Conservation (phyloP, 1,140 invertebrate genomes). For the Conus betulinus region DNA sequence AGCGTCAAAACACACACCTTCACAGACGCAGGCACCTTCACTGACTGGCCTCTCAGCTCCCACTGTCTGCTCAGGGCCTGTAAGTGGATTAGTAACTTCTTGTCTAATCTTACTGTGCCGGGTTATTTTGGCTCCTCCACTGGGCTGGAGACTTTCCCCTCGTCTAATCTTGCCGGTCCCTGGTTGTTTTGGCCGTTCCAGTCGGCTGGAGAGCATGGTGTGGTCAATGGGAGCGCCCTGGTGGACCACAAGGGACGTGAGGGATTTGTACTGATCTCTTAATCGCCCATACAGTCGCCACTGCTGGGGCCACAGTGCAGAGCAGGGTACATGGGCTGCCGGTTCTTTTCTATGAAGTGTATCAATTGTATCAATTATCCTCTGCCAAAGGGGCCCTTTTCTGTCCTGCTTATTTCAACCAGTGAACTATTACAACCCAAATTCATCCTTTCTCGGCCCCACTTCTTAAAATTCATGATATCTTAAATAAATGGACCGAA, state of each 20-base stretch:
- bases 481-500: no score
- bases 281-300: background rate
- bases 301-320: no score
- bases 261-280: no score
- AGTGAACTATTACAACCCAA: no score
- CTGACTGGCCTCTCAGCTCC: background rate
- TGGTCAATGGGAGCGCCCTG: background rate
- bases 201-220: background rate
- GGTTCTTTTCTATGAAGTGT: background rate
- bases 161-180: background rate
- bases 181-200: background rate
- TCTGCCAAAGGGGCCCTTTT: no score
- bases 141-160: background rate
- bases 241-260: background rate
- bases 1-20: background rate
- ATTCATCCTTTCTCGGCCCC: no score
- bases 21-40: background rate
- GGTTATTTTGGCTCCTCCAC: background rate
- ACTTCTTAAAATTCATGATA: no score
- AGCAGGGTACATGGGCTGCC: background rate
- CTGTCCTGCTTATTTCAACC: no score
- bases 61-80: background rate
- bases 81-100: background rate
- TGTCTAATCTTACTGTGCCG: background rate
- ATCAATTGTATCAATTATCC: no score